Base-by-base conservation (phyloP, 2,797 vertebrate species). In the Artibeus lituratus region DNA sequence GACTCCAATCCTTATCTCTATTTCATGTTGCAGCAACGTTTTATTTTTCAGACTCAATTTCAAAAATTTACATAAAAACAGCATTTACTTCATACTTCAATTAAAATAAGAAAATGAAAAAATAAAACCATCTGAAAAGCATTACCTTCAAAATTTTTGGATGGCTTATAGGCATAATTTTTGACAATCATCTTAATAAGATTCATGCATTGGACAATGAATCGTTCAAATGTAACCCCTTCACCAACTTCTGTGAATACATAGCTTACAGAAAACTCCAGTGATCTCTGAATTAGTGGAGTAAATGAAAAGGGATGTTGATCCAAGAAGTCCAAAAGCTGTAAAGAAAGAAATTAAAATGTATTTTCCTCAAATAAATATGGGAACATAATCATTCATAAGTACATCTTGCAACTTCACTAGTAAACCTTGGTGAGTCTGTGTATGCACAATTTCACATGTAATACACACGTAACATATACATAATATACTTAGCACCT, bases 131-230 rank as follows among this genome's bases (percentile, higher is more conserved):
- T 12, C 84, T 83, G 10, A 73, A 74, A 83, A 95, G 21, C 65
- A 96, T 95, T 99, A 99, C 99, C 99, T 97, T 99, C 99, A 62
- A 99, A 98, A 98, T 99, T 99, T 99, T 99, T 99, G 96, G 99
- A 98, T 84, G 99, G 99, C 98, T 99, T 99, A 98, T 99, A 99
- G 95, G 99, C 98, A 51, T 99, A 99, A 72, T 99, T 99, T 98
- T 99, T 99, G 83, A 99, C 99, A 96, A 99, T 99, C 99, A 99
- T 99, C 98, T 99, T 99, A 98, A 99, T 99, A 97, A 99, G 99
- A 98, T 99, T 99, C 99, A 99, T 99, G 98, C 99, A 99, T 51
- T 99, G 99, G 87, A 99, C 99, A 96, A 99, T 99, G 98, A 99
- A 99, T 87, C 99, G 99, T 74, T 99, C 99, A 97, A 99, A 99